These are phyloP conservation scores for Heteractis magnifica DNA, from an alignment of 92 coral and sea anemone genomes.

Conservation along the genomic window DNA sequence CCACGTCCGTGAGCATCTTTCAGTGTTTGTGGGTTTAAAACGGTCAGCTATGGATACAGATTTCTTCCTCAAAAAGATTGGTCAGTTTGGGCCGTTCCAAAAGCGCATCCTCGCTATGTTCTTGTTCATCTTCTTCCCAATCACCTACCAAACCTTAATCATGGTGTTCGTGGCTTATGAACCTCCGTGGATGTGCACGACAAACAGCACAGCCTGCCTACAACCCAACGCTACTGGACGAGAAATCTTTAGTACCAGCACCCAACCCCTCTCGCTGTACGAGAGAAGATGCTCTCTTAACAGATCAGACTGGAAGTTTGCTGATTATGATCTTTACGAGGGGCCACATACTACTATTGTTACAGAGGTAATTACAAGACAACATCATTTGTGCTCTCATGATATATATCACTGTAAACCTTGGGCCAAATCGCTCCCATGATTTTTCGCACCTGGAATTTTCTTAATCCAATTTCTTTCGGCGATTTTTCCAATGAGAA, in stretches of 20 bases:
- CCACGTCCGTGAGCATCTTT: too few relatives aligned
- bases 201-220: constrained; percentile 62
- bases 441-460: neutral
- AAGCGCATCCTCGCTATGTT: constrained; percentile 80
- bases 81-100: constrained; percentile 90
- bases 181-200: constrained; percentile 90
- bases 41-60: too few relatives aligned
- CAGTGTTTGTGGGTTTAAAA: too few relatives aligned
- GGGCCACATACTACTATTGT: constrained; percentile 84
- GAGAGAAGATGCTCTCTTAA: constrained; percentile 64
- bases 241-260: constrained; percentile 65
- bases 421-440: neutral
- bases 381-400: neutral
- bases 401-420: neutral
- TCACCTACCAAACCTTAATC: constrained; percentile 82
- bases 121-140: constrained; percentile 70
- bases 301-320: constrained; percentile 78
- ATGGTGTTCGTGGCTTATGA: constrained; percentile 93
- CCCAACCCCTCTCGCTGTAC: constrained; percentile 53
- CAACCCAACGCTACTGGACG: constrained; percentile 45
- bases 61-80: constrained; percentile 20
- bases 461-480: too few relatives aligned
- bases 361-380: constrained; percentile 54
- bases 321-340: constrained; percentile 61
- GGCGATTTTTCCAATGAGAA: too few relatives aligned